Base-by-base conservation (phyloP, 2,888 invertebrate species). In the Sclerodermus sp. region DNA sequence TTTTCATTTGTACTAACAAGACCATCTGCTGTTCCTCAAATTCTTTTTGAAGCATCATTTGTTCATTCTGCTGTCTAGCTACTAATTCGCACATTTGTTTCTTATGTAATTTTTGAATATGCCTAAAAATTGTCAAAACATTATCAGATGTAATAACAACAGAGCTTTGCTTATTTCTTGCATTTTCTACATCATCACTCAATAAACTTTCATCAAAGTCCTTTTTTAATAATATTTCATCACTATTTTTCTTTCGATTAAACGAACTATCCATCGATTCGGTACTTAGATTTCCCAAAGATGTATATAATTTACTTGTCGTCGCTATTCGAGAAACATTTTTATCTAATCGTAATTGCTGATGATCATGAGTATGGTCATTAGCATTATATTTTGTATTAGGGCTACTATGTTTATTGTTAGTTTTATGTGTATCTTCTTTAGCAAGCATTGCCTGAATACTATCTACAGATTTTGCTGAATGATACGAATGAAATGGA, bases 1-100 rank as follows among this genome's bases (percentile, higher is more conserved):
- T 74, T 77, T 81, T 73, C 32, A 80, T 73, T 49, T 79, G 77
- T 9, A 78, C 73, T 15, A 84, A 79, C 1, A 89, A 74, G 50
- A 84, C 72, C 53, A 80, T 81, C 66, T 88, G 86, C 67, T 88
- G 88, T 42, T 83, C 82, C 57, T 87, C 85, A 62, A 88, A 88
- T 38, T 84, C 81, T 63, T 85, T 81, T 62, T 86, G 85, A 58
- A 89, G 76, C 18, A 82, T 74, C 41, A 81, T 73, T 63, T 88
- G 87, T 66, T 88, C 88, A 42, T 79, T 80, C 51, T 85, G 83
- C 67, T 89, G 88, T 47, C 85, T 83, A 31, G 83, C 82, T 2
- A 88, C 79, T 44, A 89, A 71, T 45, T 81, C 82, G 0, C 82
- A 77, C 82, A 88, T 85, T 70, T 87, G 84, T 34, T 81, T 76